phyloP scores from a whole-genome alignment of 1,140 invertebrate species.

The Phthorimaea operculella region DNA sequence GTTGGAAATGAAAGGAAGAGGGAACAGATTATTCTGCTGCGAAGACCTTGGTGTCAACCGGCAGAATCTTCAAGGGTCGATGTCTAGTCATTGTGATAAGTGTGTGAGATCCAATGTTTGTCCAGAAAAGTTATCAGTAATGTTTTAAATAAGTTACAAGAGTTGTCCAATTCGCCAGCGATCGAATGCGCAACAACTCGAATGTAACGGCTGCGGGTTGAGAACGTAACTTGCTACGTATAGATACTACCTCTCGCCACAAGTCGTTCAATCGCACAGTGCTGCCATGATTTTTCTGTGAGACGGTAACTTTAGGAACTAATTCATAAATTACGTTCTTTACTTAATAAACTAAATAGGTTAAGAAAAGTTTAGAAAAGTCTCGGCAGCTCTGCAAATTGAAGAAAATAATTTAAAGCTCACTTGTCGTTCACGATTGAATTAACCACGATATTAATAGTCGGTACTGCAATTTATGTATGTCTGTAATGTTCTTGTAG shows the following conservation, averaged over 20 bases:
- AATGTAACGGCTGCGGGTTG: background rate
- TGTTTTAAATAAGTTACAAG: background rate
- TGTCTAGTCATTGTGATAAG: constrained; percentile 20
- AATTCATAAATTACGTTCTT: background rate
- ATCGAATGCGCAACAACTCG: background rate
- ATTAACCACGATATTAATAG: constrained; percentile 14
- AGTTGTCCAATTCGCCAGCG: constrained; percentile 6
- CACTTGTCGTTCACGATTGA: constrained; percentile 6
- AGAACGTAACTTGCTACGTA: constrained; percentile 8
- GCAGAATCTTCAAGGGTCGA: background rate
- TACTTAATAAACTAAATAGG: background rate
- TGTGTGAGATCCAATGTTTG: constrained; percentile 2
- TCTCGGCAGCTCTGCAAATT: background rate
- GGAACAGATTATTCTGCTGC: background rate
- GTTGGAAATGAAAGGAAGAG: background rate
- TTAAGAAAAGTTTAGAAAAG: background rate
- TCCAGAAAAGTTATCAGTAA: background rate
- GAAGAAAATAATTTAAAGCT: background rate
- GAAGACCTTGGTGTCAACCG: background rate
- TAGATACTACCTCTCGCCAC: constrained; percentile 19
- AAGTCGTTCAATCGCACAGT: background rate
- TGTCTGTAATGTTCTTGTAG: constrained; percentile 44
- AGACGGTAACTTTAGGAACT: background rate
- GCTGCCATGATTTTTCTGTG: background rate
- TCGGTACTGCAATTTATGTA: constrained; percentile 29